Conservation (phyloP, 2,888 invertebrate species). For the Rhorus exstirpatorius region DNA sequence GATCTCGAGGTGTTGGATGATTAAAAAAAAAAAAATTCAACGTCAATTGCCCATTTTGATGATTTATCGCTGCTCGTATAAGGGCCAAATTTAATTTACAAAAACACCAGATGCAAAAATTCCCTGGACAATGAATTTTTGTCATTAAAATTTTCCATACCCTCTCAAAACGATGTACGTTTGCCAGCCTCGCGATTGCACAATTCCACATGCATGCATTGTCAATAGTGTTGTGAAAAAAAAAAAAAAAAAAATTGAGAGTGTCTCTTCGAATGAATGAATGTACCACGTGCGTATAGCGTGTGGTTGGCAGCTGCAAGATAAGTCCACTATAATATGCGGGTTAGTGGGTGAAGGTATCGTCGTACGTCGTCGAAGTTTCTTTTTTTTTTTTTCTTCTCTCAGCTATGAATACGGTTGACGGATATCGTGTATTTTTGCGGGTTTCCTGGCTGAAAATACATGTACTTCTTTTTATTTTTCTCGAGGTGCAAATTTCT, state of each 20-base stretch:
- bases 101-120: too few species aligned
- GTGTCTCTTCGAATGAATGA: slow-evolving; percentile 58
- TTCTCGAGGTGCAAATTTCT: not conserved
- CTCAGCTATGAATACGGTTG: slow-evolving; percentile 10
- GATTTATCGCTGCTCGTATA: too few species aligned
- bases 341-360: slow-evolving; percentile 68
- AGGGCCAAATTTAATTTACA: too few species aligned
- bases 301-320: slow-evolving; percentile 61
- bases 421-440: slow-evolving; percentile 46
- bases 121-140: too few species aligned
- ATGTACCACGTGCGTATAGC: slow-evolving; percentile 53
- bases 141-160: too few species aligned
- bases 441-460: slow-evolving; percentile 29
- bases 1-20: too few species aligned
- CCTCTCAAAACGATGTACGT: not conserved
- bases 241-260: slow-evolving; percentile 8
- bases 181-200: too few species aligned
- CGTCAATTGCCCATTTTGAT: too few species aligned
- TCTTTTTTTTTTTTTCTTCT: slow-evolving; percentile 33
- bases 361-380: slow-evolving; percentile 12
- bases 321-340: slow-evolving; percentile 61
- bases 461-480: not conserved
- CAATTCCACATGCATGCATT: too few species aligned
- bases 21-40: too few species aligned
- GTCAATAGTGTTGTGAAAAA: not conserved